These are phyloP conservation scores for Lingula anatina DNA, from an alignment of 2,888 invertebrate genomes.

Conservation along the genomic window DNA sequence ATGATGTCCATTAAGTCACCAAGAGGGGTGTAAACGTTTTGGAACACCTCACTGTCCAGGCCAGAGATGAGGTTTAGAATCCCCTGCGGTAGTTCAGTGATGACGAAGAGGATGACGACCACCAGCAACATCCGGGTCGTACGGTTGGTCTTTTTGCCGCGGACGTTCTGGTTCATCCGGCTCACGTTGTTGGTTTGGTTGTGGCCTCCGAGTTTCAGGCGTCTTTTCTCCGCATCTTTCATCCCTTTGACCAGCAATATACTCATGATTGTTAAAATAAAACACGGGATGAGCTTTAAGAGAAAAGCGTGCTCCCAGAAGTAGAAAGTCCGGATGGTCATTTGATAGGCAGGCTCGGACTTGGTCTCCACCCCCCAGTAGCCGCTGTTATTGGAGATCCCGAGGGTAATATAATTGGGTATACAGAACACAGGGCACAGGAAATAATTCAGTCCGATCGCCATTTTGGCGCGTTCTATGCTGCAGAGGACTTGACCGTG, in stretches of 20 bases:
- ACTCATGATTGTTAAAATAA: conserved; percentile 70
- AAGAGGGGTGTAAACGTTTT: conserved; percentile 58
- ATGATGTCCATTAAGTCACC: conserved; percentile 82
- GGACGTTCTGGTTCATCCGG: conserved; percentile 19
- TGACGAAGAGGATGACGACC: conserved; percentile 78
- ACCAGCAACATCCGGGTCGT: conserved; percentile 87
- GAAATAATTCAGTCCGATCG: conserved; percentile 60
- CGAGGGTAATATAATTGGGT: conserved; percentile 30
- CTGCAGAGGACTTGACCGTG: conserved; percentile 78
- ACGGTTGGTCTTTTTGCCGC: conserved; percentile 58
- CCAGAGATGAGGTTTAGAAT: conserved; percentile 69
- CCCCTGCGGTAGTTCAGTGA: conserved; percentile 85
- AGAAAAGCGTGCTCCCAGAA: conserved; percentile 91
- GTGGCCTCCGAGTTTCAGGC: conserved; percentile 26
- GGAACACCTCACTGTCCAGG: conserved; percentile 67
- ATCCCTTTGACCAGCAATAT: conserved; percentile 52
- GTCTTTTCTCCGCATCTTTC: conserved; percentile 42
- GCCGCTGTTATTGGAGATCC: conserved; percentile 13
- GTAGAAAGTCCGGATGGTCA: conserved; percentile 59
- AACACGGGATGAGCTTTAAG: conserved; percentile 85
- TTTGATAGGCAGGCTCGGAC: conserved; percentile 34
- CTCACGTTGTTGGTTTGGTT: conserved; percentile 19
- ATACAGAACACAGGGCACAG: conserved; percentile 43
- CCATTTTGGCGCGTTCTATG: conserved; percentile 73
- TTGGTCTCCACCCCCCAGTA: conserved; percentile 56